Evolutionary conservation across 2,888 invertebrate genomes (phyloP), one percentile per base, ranked within the genome.

Genomic region (Lampropteryx suffumata): DNA sequence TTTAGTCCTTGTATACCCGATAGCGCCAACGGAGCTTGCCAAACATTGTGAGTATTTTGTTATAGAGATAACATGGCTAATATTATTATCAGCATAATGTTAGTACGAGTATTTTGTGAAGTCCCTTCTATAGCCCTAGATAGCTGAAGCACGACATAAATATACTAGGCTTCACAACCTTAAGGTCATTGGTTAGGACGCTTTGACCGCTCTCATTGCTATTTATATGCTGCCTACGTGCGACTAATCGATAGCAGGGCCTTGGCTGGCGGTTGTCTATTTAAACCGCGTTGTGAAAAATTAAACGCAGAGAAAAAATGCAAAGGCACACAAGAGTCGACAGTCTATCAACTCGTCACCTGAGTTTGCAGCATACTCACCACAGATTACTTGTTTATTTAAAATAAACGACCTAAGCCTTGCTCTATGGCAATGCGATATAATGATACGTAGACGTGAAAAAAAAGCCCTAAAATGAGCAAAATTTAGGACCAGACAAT

Each of bases 131-230:
- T 28, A 34, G 17, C 35, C 9, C 7, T 9, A 28, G 26, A 13
- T n/a, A 30, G 24, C 29, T 29, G n/a, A 29, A 34, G 30, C 27
- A 10, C 21, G 29, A 21, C 27, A 44, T 13, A 40, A 28, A 30
- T 26, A 41, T 13, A 43, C 36, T 8, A 33, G 42, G 36, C 28
- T 56, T 55, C 32, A 24, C 55, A 55, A 52, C 43, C 48, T 34
- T 50, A 17, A 41, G 57, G 56, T 50, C 57, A 58, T 56, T 53
- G 60, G 50, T 57, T 52, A 57, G 50, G 50, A 41, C 56, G 55
- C 46, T 55, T 51, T 54, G 57, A 62, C 57, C 57, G 54, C 46
- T 35, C 50, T 50, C 51, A 29, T 27, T 35, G 54, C 50, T 61
- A 61, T 62, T 59, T 59, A 62, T 51, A 57, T 44, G 36, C 51